Percentiles rank a stretch among this genome's conserved stretches.
Evolutionary conservation across 37 sponge, comb jelly and placozoan genomes (phyloP).

Genomic region (Cladorhizidae sp.): DNA sequence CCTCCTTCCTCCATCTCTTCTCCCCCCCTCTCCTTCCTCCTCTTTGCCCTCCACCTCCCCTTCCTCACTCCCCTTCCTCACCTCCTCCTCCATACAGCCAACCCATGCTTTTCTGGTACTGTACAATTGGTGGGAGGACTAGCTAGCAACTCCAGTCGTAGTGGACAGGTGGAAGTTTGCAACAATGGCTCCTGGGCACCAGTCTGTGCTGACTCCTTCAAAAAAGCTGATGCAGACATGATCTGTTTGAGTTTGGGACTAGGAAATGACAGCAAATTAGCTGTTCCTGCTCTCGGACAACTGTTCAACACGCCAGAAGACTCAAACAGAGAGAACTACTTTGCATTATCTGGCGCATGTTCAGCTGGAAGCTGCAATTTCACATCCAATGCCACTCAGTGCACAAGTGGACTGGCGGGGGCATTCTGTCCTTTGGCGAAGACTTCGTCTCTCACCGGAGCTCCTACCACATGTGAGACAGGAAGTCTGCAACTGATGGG

Average conservation of each 20-base stretch:
- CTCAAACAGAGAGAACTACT: not conserved
- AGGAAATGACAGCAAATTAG: not conserved
- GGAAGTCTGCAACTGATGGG: constrained; percentile 19
- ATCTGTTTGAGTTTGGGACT: not conserved
- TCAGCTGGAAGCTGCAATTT: not conserved
- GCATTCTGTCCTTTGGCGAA: constrained; percentile 7
- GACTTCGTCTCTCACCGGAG: not conserved
- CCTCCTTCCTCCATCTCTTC: no score
- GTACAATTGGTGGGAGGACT: constrained; percentile 14
- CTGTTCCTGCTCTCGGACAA: not conserved
- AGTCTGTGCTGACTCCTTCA: constrained; percentile 37
- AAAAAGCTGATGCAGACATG: not conserved
- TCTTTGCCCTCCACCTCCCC: no score
- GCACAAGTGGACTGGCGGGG: not conserved
- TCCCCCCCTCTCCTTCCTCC: no score
- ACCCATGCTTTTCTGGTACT: constrained; percentile 1
- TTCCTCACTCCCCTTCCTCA: no score
- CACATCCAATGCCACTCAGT: not conserved
- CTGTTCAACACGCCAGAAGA: not conserved
- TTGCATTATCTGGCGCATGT: not conserved
- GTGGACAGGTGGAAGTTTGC: constrained; percentile 40
- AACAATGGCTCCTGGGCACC: constrained; percentile 19
- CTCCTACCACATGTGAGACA: not conserved
- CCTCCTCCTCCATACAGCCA: not conserved
- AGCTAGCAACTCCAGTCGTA: not conserved